Evolutionary conservation across 1,140 invertebrate genomes (phyloP), one percentile per base, ranked within the genome.

Genomic region (Elymnias hypermnestra): DNA sequence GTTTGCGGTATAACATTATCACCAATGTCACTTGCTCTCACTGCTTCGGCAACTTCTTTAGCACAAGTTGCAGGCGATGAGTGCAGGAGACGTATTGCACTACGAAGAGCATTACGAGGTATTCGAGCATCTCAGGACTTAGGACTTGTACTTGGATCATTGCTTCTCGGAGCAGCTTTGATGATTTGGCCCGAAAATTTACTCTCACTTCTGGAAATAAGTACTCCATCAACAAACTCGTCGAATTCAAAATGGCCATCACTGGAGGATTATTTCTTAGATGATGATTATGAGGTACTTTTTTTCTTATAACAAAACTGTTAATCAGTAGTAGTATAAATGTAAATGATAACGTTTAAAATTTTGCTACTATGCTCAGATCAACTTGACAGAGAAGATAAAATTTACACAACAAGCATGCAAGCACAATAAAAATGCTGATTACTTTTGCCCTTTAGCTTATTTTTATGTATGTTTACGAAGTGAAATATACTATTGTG

Each of bases 1-100:
- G 51, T 91, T 3, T 77, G 91, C 41, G 92, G 92, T n/a, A 64
- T 89, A 7, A 88, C 90, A 3, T 74, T 79, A 63, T 89, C 28
- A 61, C 91, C 40, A 75, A 90, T 37, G 87, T 89, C 63, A 47
- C 77, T 56, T 78, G 91, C 60, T 68, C 79, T 60, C 84, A 90
- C 57, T 77, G 90, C 68, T 65, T 88, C 53, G 55, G 88, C 58
- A 61, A 90, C 66, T 8, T 68, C 83, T 2, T 66, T 86, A 10
- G 60, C 76, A 8, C 44, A 87, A 71, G 53, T 81, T 12, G 70
- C 86, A 26, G 57, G 86, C 54, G 73, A 82, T 71, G 73, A 84
- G 39, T 45, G 66, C 37, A 75, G 77, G 66, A 58, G 83, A 55
- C 66, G 86, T 54, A 47, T 77, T 43, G 57, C 85, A 17, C 25